Conservation (phyloP, 2,113 vertebrate species). For the Pycnonotus jocosus region DNA sequence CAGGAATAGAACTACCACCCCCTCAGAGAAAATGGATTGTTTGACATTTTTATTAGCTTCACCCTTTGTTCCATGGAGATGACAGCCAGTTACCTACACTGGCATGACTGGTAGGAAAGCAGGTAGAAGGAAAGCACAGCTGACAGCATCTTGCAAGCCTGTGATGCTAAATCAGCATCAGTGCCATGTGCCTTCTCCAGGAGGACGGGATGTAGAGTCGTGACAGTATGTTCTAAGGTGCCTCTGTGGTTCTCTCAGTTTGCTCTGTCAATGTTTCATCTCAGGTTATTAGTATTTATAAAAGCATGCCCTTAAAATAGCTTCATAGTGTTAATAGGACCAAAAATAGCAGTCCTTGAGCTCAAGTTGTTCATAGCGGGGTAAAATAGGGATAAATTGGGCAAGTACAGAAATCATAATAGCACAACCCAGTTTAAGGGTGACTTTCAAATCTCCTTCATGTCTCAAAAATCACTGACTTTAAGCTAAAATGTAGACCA, state of each 20-base stretch:
- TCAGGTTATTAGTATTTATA: slow-evolving; percentile 36
- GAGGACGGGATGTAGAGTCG: neutral
- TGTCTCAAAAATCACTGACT: neutral
- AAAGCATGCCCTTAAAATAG: slow-evolving; percentile 30
- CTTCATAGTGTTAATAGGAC: neutral
- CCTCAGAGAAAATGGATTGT: neutral
- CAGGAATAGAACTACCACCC: slow-evolving; percentile 15
- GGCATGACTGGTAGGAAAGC: neutral
- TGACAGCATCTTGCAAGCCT: slow-evolving; percentile 15
- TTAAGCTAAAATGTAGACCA: neutral
- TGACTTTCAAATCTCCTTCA: slow-evolving; percentile 8
- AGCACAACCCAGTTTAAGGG: neutral
- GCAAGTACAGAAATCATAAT: neutral
- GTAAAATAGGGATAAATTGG: slow-evolving; percentile 19
- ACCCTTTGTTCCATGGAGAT: slow-evolving; percentile 9
- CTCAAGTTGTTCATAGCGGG: neutral
- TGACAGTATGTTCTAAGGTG: slow-evolving; percentile 31
- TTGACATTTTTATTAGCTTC: slow-evolving; percentile 28
- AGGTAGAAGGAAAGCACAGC: neutral
- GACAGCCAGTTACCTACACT: slow-evolving; percentile 8
- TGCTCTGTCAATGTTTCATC: slow-evolving; percentile 11
- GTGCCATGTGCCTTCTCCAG: neutral
- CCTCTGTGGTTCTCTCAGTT: neutral
- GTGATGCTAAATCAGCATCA: slow-evolving; percentile 21
- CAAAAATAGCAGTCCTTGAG: neutral